Evolutionary conservation across 2,797 vertebrate species (phyloP), one percentile per base, ranked within the genome.

Genomic region (Neostethus bicornis): DNA sequence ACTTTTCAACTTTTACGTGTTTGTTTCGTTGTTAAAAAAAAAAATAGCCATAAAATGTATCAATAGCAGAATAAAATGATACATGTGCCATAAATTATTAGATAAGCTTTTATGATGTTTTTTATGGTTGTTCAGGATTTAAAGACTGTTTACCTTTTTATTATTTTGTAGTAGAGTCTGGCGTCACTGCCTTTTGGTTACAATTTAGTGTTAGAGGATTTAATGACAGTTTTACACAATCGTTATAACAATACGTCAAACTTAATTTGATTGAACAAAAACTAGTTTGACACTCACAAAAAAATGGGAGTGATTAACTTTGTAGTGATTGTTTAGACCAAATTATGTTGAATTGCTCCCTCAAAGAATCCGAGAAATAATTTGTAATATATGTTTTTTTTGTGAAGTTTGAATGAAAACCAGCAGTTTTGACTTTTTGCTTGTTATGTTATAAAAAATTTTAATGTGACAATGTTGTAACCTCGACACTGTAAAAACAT

Each of bases 181-280:
- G n/a, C 1, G n/a, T 52, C 0, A 7, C 49, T 60, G 39, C 2
- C 1, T 42, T 39, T 52, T 62, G 56, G 49, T 6, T 25, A 29
- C 54, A 29, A 13, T 49, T 48, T 45, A 57, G 19, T 7, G n/a
- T 1, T 63, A 31, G 43, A 45, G 31, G 43, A 45, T 41, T 37
- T 39, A 47, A 52, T 43, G 34, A 43, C 37, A 41, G 17, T 17
- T 17, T 52, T 67, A 80, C 84, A 78, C 77, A 83, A 80, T 79
- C 76, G 53, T 69, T 34, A 31, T 9, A 56, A 9, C 3, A 12
- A 3, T 3, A 32, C 32, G 32, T 13, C 12, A 4, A 32, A 16
- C 14, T 31, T 4, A 5, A 28, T 75, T 51, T 1, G 11, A 63
- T 50, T 39, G 11, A 42, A 5, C 43, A 51, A 50, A 47, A 53